These are phyloP conservation scores for Boloria euphrosyne DNA, from an alignment of 2,888 invertebrate species.

Conservation along the genomic window DNA sequence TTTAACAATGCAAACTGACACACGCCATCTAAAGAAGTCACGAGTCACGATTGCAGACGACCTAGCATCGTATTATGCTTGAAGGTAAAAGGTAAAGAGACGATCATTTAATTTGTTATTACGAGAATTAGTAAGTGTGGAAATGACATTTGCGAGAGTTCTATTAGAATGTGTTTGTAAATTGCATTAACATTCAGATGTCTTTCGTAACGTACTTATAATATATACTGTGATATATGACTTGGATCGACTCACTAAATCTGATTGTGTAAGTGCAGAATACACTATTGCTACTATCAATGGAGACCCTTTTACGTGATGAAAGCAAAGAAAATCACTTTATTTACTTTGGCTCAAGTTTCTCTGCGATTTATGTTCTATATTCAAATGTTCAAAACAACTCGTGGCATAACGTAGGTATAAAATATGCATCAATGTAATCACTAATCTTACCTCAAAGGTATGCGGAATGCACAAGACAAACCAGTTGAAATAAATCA, in stretches of 20 bases:
- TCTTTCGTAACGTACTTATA: not conserved
- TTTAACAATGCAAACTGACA: slow-evolving; percentile 30
- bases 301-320: too few species aligned
- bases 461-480: too few species aligned
- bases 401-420: too few species aligned
- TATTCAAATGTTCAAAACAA: too few species aligned
- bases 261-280: slow-evolving; percentile 8
- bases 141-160: slow-evolving; percentile 28
- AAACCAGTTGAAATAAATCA: too few species aligned
- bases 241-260: not conserved
- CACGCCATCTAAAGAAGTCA: slow-evolving; percentile 40
- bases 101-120: slow-evolving; percentile 27
- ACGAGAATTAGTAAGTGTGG: slow-evolving; percentile 30
- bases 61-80: slow-evolving; percentile 39
- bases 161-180: slow-evolving; percentile 20
- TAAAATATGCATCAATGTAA: too few species aligned
- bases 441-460: too few species aligned
- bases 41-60: slow-evolving; percentile 46
- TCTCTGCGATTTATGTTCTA: too few species aligned
- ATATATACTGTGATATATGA: slow-evolving; percentile 6
- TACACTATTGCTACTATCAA: too few species aligned
- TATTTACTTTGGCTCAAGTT: too few species aligned
- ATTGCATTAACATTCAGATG: slow-evolving; percentile 6
- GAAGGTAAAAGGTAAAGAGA: slow-evolving; percentile 43
- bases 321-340: too few species aligned